Conservation (phyloP, 1,140 invertebrate genomes). For the Calephelis nemesis region DNA sequence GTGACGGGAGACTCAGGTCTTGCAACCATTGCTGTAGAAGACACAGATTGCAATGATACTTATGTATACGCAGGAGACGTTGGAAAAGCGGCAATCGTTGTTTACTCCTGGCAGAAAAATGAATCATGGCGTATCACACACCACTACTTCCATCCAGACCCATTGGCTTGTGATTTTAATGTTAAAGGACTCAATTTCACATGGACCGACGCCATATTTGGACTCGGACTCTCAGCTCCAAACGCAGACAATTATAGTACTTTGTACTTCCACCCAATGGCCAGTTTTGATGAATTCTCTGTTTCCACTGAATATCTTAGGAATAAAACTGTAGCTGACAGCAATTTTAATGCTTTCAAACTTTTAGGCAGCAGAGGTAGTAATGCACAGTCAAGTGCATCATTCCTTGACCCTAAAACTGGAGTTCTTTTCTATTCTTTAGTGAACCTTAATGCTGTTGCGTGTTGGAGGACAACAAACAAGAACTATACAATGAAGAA, state of each 20-base stretch:
- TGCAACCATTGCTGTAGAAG: slow-evolving; percentile 87
- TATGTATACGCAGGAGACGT: slow-evolving; percentile 85
- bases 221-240: slow-evolving; percentile 82
- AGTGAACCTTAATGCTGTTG: slow-evolving; percentile 87
- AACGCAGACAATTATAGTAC: slow-evolving; percentile 84
- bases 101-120: slow-evolving; percentile 84
- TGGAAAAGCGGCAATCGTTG: slow-evolving; percentile 82
- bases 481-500: slow-evolving; percentile 82
- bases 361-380: slow-evolving; percentile 84
- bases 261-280: slow-evolving; percentile 88
- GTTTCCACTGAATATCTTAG: slow-evolving; percentile 84
- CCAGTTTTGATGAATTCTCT: slow-evolving; percentile 86
- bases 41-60: slow-evolving; percentile 83
- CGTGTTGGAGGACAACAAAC: slow-evolving; percentile 87
- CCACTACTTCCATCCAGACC: slow-evolving; percentile 86
- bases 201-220: slow-evolving; percentile 88
- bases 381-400: slow-evolving; percentile 86
- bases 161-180: slow-evolving; percentile 84
- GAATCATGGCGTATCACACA: slow-evolving; percentile 85
- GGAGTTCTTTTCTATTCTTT: slow-evolving; percentile 88
- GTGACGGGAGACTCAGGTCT: slow-evolving; percentile 85
- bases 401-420: slow-evolving; percentile 85
- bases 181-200: slow-evolving; percentile 86
- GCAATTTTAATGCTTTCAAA: slow-evolving; percentile 83
- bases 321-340: slow-evolving; percentile 77